Conservation (phyloP, 2,888 invertebrate species). For the Pristionchus mayeri region DNA sequence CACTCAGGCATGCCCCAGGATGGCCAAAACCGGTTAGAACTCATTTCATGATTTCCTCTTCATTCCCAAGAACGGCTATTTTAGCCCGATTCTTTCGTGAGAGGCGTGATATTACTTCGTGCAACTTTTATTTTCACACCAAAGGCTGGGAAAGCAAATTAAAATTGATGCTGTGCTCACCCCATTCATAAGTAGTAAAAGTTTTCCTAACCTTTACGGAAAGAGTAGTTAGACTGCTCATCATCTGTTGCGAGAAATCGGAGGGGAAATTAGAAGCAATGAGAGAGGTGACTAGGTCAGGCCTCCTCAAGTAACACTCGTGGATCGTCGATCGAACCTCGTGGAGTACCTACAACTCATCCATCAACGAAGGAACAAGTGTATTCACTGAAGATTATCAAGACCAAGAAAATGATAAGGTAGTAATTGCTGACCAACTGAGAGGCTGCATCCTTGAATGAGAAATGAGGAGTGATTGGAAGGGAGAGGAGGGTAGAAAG, state of each 20-base stretch:
- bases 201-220: constrained; percentile 55
- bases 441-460: constrained; percentile 44
- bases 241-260: constrained; percentile 55
- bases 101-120: too few relatives aligned
- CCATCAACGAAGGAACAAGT: too few relatives aligned
- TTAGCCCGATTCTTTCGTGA: too few relatives aligned
- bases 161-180: too few relatives aligned
- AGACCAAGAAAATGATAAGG: background rate
- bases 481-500: constrained; percentile 21
- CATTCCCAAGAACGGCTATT: too few relatives aligned
- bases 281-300: background rate
- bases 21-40: too few relatives aligned
- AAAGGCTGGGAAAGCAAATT: too few relatives aligned
- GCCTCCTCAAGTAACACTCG: background rate
- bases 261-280: constrained; percentile 51
- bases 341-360: constrained; percentile 58
- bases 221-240: constrained; percentile 53
- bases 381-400: background rate
- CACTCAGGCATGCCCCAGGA: too few relatives aligned
- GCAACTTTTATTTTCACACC: too few relatives aligned
- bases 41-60: too few relatives aligned
- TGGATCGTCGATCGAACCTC: constrained; percentile 58
- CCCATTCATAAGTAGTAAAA: background rate
- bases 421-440: background rate
- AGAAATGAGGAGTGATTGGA: constrained; percentile 29